These are phyloP conservation scores for Eciton burchellii DNA, from an alignment of 1,140 invertebrate genomes.

Conservation along the genomic window DNA sequence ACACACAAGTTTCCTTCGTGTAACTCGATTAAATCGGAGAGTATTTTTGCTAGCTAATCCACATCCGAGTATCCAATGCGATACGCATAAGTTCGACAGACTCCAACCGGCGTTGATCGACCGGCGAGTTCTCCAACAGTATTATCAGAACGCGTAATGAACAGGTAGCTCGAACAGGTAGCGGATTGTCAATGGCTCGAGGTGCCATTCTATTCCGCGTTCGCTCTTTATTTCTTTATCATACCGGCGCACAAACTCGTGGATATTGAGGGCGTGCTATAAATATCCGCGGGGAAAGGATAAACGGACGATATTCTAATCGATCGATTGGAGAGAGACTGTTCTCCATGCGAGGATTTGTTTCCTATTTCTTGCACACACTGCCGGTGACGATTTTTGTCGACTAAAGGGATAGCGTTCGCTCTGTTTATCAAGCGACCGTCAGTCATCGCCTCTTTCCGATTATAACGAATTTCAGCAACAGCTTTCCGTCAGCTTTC, in stretches of 20 bases:
- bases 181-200: background rate
- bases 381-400: constrained; percentile 5
- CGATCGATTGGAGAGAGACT: constrained; percentile 26
- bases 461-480: constrained; percentile 33
- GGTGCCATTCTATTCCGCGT: constrained; percentile 30
- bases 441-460: background rate
- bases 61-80: no score
- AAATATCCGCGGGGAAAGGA: constrained; percentile 44
- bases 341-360: background rate
- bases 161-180: constrained; percentile 17
- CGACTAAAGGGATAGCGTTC: constrained; percentile 2
- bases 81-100: no score
- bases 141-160: no score
- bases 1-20: no score
- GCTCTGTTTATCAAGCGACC: constrained; percentile 31
- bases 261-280: constrained; percentile 14
- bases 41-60: no score
- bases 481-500: constrained; percentile 20
- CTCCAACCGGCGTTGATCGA: no score
- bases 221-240: constrained; percentile 42
- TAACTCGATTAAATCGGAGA: no score
- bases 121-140: no score
- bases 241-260: constrained; percentile 36
- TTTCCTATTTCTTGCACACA: constrained; percentile 24
- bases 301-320: constrained; percentile 53